A percentile compares a stretch with the other conserved stretches of the same genome.
Evolutionary conservation across 2,888 invertebrate species (phyloP).

Genomic region (Trichopoda pennipes): DNA sequence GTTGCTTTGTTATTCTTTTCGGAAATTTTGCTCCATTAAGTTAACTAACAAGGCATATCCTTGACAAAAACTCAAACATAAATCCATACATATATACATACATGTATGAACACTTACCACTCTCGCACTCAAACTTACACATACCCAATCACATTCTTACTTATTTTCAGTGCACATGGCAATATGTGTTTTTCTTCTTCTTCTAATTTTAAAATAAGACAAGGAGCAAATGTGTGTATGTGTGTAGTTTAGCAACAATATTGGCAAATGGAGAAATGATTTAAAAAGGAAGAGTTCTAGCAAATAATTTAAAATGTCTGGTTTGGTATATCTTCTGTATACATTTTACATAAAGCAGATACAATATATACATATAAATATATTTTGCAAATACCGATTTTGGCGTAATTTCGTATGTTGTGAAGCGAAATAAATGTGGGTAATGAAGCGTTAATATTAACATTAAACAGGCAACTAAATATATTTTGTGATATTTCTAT

Average conservation of each 20-base stretch:
- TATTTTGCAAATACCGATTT: neutral
- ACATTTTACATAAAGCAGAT: no score
- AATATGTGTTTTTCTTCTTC: constrained; percentile 49
- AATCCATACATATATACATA: neutral
- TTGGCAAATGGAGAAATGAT: constrained; percentile 50
- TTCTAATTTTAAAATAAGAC: constrained; percentile 23
- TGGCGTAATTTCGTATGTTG: constrained; percentile 36
- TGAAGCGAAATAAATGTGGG: constrained; percentile 59
- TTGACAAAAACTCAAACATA: constrained; percentile 54
- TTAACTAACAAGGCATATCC: constrained; percentile 69
- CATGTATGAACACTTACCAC: neutral
- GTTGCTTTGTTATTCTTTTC: constrained; percentile 56
- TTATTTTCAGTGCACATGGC: constrained; percentile 47
- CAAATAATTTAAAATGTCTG: constrained; percentile 3
- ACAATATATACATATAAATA: no score
- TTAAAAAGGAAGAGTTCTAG: constrained; percentile 47
- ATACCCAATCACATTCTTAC: constrained; percentile 20
- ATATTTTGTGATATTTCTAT: constrained; percentile 35
- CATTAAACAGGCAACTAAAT: constrained; percentile 62
- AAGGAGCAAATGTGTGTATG: constrained; percentile 15
- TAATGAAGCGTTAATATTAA: constrained; percentile 66
- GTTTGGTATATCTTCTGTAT: neutral
- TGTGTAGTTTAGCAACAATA: neutral
- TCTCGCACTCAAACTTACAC: constrained; percentile 21
- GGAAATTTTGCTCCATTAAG: constrained; percentile 68